Percentiles rank a stretch among this genome's conserved stretches.
phyloP scores from a whole-genome alignment of 2,113 vertebrate species.

The Pimephales promelas region DNA sequence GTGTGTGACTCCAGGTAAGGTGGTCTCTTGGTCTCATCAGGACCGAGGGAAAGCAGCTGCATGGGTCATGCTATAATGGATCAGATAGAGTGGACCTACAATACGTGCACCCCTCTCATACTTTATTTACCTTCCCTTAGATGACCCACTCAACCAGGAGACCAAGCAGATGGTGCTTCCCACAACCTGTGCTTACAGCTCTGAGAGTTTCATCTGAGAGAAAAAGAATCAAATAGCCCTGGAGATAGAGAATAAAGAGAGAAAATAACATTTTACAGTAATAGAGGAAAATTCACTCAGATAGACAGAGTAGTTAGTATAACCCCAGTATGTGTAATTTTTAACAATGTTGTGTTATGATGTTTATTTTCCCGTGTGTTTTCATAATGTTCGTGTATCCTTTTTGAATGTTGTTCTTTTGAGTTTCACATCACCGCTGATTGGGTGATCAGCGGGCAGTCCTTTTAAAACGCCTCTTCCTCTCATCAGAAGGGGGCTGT shows the following conservation, averaged over 20 bases:
- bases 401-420: too few relatives aligned
- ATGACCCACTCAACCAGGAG: slow-evolving; percentile 24
- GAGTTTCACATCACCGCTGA: too few relatives aligned
- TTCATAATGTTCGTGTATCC: too few relatives aligned
- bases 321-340: too few relatives aligned
- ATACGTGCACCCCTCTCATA: neutral
- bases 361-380: too few relatives aligned
- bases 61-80: slow-evolving; percentile 15
- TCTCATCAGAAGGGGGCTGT: too few relatives aligned
- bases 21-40: slow-evolving; percentile 9
- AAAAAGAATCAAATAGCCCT: neutral
- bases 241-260: slow-evolving; percentile 8
- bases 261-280: neutral
- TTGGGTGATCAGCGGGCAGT: too few relatives aligned
- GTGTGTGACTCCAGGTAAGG: neutral
- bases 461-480: too few relatives aligned
- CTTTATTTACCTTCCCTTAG: slow-evolving; percentile 26
- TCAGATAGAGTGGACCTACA: slow-evolving; percentile 2
- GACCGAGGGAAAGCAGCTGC: neutral
- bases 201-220: neutral
- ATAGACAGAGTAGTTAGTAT: neutral
- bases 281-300: neutral
- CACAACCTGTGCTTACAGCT: neutral
- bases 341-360: too few relatives aligned
- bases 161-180: neutral